These are phyloP conservation scores for Polylopha cassiicola DNA, from an alignment of 2,888 invertebrate genomes.

Conservation along the genomic window DNA sequence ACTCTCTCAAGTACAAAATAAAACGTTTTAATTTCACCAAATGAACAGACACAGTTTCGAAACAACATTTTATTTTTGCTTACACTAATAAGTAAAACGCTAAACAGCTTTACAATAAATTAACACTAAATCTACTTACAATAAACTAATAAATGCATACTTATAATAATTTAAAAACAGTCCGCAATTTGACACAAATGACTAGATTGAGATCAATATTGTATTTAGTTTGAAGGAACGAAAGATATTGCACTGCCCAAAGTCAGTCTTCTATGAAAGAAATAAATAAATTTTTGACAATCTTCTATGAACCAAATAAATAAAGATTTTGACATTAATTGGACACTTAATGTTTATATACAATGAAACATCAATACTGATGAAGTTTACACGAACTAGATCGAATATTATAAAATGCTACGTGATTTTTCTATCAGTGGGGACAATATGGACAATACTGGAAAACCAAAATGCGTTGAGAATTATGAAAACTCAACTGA, in stretches of 20 bases:
- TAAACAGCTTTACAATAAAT: conserved; percentile 29
- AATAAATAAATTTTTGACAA: conserved; percentile 16
- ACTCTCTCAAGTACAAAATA: conserved; percentile 56
- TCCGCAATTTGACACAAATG: conserved; percentile 21
- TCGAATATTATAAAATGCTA: conserved; percentile 23
- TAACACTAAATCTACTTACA: conserved; percentile 24
- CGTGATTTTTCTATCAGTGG: conserved; percentile 17
- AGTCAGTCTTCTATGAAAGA: conserved; percentile 56
- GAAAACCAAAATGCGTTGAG: too few relatives aligned
- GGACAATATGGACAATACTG: too few relatives aligned
- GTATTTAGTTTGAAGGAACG: too few relatives aligned
- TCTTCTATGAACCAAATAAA: conserved; percentile 31
- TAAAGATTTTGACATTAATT: conserved; percentile 13
- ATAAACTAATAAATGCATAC: conserved; percentile 16
- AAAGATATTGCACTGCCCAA: conserved; percentile 71
- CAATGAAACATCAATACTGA: not conserved
- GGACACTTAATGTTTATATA: not conserved
- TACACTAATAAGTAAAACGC: conserved; percentile 32
- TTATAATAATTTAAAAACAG: conserved; percentile 12
- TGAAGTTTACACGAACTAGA: too few relatives aligned
- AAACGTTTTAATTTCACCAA: conserved; percentile 55
- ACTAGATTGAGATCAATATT: conserved; percentile 27
- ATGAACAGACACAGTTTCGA: conserved; percentile 36
- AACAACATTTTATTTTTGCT: conserved; percentile 29
- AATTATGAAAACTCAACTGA: too few relatives aligned